phyloP scores from a whole-genome alignment of 1,140 invertebrate genomes.

The Pseudomyrmex flavicornis region DNA sequence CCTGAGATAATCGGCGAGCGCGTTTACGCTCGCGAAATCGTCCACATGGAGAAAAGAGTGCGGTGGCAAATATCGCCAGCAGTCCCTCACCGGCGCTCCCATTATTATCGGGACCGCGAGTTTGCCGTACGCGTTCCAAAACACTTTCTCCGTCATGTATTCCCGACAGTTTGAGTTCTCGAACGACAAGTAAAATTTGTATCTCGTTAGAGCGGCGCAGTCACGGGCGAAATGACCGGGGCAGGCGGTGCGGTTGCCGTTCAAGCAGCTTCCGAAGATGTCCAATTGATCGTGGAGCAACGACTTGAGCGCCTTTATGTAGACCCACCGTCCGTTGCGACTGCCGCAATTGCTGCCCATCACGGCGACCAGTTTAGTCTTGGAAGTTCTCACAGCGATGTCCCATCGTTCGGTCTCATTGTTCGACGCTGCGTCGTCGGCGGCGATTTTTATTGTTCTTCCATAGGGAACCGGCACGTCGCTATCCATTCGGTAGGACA shows the following conservation, averaged over 20 bases:
- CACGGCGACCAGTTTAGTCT: constrained; percentile 85
- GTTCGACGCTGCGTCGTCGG: not conserved
- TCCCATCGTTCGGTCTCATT: constrained; percentile 58
- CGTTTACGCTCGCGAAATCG: constrained; percentile 88
- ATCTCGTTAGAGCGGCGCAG: constrained; percentile 86
- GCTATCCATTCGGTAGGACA: constrained; percentile 90
- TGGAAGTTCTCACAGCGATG: constrained; percentile 32
- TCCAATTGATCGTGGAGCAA: constrained; percentile 76
- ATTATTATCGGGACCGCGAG: constrained; percentile 90
- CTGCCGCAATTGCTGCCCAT: constrained; percentile 88
- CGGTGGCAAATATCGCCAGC: constrained; percentile 86
- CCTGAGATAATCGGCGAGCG: constrained; percentile 88
- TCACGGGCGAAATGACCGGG: constrained; percentile 87
- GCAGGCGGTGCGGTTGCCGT: constrained; percentile 82
- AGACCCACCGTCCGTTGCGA: constrained; percentile 86
- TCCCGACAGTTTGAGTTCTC: constrained; percentile 91
- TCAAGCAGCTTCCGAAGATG: constrained; percentile 77
- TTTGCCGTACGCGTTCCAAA: constrained; percentile 88
- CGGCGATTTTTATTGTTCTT: constrained; percentile 81
- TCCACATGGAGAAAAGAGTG: constrained; percentile 90
- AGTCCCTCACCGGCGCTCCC: constrained; percentile 86
- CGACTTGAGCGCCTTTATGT: constrained; percentile 86
- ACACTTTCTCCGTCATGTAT: constrained; percentile 91
- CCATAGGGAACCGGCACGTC: constrained; percentile 90
- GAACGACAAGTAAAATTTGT: constrained; percentile 91